These are phyloP conservation scores for Celastrina argiolus DNA, from an alignment of 2,888 invertebrate genomes.

Conservation along the genomic window DNA sequence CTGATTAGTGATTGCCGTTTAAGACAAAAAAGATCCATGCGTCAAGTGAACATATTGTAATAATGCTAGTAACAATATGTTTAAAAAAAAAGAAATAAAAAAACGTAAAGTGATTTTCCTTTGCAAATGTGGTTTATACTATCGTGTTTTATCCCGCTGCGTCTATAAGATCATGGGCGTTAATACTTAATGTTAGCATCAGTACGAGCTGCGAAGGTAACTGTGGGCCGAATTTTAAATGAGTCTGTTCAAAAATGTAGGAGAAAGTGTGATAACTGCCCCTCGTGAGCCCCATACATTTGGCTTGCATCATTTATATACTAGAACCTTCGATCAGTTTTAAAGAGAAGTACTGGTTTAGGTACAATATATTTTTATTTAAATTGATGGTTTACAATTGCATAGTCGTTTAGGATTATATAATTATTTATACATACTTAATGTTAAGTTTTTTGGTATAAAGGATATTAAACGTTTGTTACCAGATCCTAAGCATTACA, in stretches of 20 bases:
- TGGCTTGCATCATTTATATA: neutral
- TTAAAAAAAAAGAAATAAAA: neutral
- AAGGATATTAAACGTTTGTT: no score
- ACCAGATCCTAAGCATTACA: no score
- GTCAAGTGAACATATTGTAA: no score
- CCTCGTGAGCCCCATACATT: conserved; percentile 1
- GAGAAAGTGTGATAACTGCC: conserved; percentile 18
- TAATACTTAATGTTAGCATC: conserved; percentile 13
- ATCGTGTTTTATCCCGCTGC: neutral
- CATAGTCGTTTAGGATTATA: no score
- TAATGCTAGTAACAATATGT: no score
- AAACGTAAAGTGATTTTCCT: neutral
- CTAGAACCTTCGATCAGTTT: neutral
- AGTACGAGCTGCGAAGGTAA: conserved; percentile 8
- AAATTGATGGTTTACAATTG: no score
- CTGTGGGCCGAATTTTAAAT: conserved; percentile 9
- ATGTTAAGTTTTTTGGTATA: no score
- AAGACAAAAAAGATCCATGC: no score
- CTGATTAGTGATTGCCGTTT: no score
- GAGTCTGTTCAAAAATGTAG: conserved; percentile 10
- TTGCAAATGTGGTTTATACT: neutral
- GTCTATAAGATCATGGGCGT: neutral
- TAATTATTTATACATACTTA: no score
- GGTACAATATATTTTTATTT: no score
- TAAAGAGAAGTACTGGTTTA: neutral